Conservation (phyloP, 30 jellyfish, hydroid and myxozoan genomes). For the Aurelia sp. region DNA sequence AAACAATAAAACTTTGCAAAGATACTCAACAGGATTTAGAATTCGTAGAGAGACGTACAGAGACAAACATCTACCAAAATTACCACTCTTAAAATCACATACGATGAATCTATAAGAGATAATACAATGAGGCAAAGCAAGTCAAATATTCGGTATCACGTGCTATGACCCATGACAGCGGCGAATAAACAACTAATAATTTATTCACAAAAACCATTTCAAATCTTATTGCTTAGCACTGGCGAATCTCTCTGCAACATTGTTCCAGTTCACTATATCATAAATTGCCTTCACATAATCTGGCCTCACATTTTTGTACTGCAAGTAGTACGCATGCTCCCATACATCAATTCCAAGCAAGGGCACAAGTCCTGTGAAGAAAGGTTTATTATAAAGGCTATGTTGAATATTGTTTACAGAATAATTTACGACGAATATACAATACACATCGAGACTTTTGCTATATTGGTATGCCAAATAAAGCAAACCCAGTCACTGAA, state of each 20-base stretch:
- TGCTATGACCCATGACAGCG: background rate
- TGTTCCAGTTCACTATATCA: conserved; percentile 92
- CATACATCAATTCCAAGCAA: conserved; percentile 99
- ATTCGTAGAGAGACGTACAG: too few relatives aligned
- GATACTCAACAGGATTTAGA: too few relatives aligned
- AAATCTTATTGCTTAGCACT: conserved; percentile 54
- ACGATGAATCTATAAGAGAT: background rate
- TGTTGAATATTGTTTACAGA: too few relatives aligned
- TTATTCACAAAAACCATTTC: background rate
- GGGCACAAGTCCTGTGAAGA: conserved; percentile 88
- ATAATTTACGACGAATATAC: too few relatives aligned
- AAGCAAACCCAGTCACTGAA: too few relatives aligned
- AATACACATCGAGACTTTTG: too few relatives aligned
- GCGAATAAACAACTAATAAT: background rate
- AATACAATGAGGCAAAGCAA: background rate
- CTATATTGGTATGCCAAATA: too few relatives aligned
- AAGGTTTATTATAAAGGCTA: background rate
- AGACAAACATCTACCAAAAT: too few relatives aligned
- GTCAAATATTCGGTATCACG: background rate
- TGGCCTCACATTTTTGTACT: conserved; percentile 98
- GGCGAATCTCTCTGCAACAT: conserved; percentile 88
- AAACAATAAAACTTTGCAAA: too few relatives aligned
- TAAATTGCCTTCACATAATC: conserved; percentile 95
- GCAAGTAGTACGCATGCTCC: conserved; percentile 99
- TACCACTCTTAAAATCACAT: too few relatives aligned